Base-by-base conservation (phyloP, 2,113 vertebrate genomes). In the Erinaceus europaeus region DNA sequence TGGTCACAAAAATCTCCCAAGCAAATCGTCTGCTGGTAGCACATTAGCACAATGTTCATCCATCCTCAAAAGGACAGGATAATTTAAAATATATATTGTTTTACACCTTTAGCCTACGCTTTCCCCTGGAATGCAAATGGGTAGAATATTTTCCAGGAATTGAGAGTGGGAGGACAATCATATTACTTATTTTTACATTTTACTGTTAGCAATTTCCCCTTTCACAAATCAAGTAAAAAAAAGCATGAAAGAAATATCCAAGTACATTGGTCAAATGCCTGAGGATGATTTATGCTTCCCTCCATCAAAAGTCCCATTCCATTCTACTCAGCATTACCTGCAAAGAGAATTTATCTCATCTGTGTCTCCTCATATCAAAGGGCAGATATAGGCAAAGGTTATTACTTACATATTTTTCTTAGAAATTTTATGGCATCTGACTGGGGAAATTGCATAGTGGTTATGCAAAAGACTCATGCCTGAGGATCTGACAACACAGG, bases 31-130 rank as follows among this genome's bases (percentile, higher is more conserved):
- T 89, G 32, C 81, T 85, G 50, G 82, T 71, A 44, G 18, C 48
- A n/a, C n/a, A n/a, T n/a, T n/a, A n/a, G n/a, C n/a, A n/a, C 86
- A 86, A 84, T 88, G 80, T 52, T 68, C 80, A 94, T 81, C 18
- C 48, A 91, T 94, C 44, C 34, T 92, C 74, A 90, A 61, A 53
- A 82, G 42, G 55, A 92, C 23, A 55, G 40, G 38, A 10, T 77
- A 77, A 77, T 90, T 90, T 74, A 9, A 48, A 87, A 86, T n/a
- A n/a, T 64, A 55, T 21, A 68, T 27, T 25, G 2, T 67, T 61
- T 9, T 17, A 53, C 38, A 77, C 12, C 67, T 88, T 42, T 52
- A 40, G 53, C 64, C 17, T 59, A 46, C 71, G 82, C 73, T 5
- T 79, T 72, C 5, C 8, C 34, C 75, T 72, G 21, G 9, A 91